Evolutionary conservation across 2,113 vertebrate species (phyloP), one percentile per base, ranked within the genome.

Genomic region (Cettia cetti): DNA sequence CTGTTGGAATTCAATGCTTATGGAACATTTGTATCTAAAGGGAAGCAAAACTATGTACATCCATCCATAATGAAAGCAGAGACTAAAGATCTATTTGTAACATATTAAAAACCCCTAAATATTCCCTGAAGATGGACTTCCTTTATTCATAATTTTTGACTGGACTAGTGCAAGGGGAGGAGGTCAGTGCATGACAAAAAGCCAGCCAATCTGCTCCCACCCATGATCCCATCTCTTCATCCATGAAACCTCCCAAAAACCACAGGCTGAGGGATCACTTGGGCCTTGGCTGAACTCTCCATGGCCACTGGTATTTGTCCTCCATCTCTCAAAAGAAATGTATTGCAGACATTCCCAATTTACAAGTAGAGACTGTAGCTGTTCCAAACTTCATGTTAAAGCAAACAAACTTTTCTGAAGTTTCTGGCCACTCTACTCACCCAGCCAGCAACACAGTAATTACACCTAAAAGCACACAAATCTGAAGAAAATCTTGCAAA

Each of bases 401-500:
- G 26, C 20, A 2, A 92, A 65, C 42, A 92, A 94, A 71, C 16
- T 45, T 60, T 44, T 65, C 69, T 68, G 17, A 71, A 75, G 53
- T 30, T 84, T 78, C 42, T 91, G 57, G 40, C 47, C 40, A 59
- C 69, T 75, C 37, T 45, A 31, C n/a, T 91, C 87, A 79, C 26
- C 18, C 63, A 90, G 45, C 6, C 63, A 86, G 64, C 30, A 69
- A 64, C 0, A 31, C 53, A 72, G 57, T 74, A 82, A 54, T 76
- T 84, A 85, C 30, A 85, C 28, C 39, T 64, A 78, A 92, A 93
- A 92, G 60, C 28, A 72, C 18, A 70, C 13, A 59, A 35, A 95
- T 86, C 66, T 66, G 71, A 91, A 80, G 61, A 72, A 95, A 91
- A 63, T 15, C 44, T 75, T 71, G 44, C 69, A 89, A 95, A 94